Conservation (phyloP, 2,888 invertebrate genomes). For the Drosophila picticornis region DNA sequence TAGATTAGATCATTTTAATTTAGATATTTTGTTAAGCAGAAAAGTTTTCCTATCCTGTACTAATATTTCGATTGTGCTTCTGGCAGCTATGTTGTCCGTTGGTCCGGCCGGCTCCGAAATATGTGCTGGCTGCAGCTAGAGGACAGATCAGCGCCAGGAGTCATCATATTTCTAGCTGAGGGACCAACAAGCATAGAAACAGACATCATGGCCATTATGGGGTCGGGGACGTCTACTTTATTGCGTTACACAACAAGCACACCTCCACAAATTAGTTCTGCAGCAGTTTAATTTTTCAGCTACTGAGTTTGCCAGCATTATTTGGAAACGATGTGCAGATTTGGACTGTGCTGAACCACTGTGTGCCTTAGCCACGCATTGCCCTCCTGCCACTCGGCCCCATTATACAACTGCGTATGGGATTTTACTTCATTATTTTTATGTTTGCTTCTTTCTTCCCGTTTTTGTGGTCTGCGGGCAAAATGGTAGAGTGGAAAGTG, state of each 20-base stretch:
- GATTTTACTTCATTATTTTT: conserved; percentile 22
- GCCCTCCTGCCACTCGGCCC: neutral
- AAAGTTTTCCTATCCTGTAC: neutral
- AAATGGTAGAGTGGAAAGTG: conserved; percentile 21
- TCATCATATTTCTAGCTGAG: neutral
- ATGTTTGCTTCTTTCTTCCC: conserved; percentile 3
- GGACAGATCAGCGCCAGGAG: neutral
- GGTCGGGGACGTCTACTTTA: no score
- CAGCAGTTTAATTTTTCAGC: neutral
- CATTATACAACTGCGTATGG: conserved; percentile 14
- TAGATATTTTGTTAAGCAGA: neutral
- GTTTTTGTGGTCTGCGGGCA: conserved; percentile 6
- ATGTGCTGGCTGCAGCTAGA: neutral
- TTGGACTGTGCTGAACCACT: conserved; percentile 31
- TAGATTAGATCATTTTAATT: neutral
- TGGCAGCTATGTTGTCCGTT: neutral
- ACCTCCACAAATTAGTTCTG: neutral
- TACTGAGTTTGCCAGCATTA: neutral
- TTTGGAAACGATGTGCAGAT: neutral
- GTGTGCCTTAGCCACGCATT: conserved; percentile 31
- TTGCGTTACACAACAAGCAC: neutral
- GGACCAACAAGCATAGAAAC: neutral
- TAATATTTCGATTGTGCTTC: neutral
- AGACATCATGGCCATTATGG: neutral
- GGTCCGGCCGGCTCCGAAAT: neutral